A percentile compares a stretch with the other conserved stretches of the same genome.
Evolutionary conservation across 1,140 invertebrate genomes (phyloP).

Genomic region (Drosophila pseudoananassae): DNA sequence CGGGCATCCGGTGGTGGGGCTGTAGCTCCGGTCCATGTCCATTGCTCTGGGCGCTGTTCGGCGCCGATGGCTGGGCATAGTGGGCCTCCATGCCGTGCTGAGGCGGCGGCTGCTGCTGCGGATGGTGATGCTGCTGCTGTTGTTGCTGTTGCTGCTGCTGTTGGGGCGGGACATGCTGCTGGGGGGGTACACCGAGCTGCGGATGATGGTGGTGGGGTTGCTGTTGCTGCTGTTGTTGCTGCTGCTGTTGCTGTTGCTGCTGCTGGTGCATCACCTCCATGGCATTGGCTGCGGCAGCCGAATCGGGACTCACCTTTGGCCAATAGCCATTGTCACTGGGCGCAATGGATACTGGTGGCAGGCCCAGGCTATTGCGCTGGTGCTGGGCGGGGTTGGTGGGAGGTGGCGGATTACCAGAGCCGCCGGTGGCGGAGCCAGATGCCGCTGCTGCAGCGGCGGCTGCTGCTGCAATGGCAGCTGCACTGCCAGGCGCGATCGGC

Average conservation of each 20-base stretch:
- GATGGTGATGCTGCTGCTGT: constrained; percentile 87
- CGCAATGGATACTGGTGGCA: constrained; percentile 76
- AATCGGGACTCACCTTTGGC: constrained; percentile 92
- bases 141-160: constrained; percentile 66
- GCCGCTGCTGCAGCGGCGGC: constrained; percentile 75
- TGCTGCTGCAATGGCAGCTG: constrained; percentile 79
- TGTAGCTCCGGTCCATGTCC: constrained; percentile 75
- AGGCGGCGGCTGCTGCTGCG: constrained; percentile 84
- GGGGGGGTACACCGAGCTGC: constrained; percentile 62
- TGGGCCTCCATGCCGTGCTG: constrained; percentile 74
- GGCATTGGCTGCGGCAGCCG: constrained; percentile 88
- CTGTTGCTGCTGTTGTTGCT: constrained; percentile 67
- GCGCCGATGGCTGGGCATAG: constrained; percentile 63
- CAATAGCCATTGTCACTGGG: constrained; percentile 90
- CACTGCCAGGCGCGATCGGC: constrained; percentile 86
- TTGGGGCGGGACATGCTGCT: constrained; percentile 66
- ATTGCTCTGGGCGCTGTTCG: constrained; percentile 62
- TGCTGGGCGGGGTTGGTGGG: constrained; percentile 59
- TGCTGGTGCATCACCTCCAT: constrained; percentile 88
- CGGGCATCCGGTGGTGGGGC: constrained; percentile 80
- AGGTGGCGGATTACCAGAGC: constrained; percentile 7
- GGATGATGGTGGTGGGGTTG: constrained; percentile 69
- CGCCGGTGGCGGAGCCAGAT: constrained; percentile 27
- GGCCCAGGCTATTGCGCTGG: constrained; percentile 67
- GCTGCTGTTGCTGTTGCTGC: constrained; percentile 81